Conservation (phyloP, 1,140 invertebrate genomes). For the Bombus breviceps region DNA sequence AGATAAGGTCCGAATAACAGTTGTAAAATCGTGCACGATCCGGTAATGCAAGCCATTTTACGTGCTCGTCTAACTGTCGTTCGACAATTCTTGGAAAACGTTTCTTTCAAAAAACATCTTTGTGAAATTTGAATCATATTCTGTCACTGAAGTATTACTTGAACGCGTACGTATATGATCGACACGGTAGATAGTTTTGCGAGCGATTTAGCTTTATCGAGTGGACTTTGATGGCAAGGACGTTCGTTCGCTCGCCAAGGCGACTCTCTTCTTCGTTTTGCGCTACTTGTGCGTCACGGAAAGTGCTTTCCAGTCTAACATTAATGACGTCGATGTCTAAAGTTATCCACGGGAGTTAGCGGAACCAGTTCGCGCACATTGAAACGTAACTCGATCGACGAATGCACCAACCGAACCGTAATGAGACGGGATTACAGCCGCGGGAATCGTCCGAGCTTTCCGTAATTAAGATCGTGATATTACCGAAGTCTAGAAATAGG, state of each 20-base stretch:
- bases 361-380: constrained; percentile 34
- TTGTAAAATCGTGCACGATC: constrained; percentile 46
- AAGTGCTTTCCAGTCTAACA: constrained; percentile 36
- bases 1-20: constrained; percentile 40
- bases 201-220: neutral
- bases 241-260: neutral
- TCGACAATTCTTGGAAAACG: neutral
- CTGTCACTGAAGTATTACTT: neutral
- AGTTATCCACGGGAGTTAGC: constrained; percentile 18
- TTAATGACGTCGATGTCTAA: constrained; percentile 35
- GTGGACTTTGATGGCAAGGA: constrained; percentile 19
- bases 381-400: constrained; percentile 4
- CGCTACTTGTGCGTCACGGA: constrained; percentile 39
- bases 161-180: neutral
- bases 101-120: neutral
- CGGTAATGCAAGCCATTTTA: constrained; percentile 22
- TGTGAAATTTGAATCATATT: neutral
- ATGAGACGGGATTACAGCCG: constrained; percentile 9
- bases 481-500: neutral
- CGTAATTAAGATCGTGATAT: constrained; percentile 23
- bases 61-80: neutral
- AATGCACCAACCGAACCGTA: constrained; percentile 1
- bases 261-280: constrained; percentile 14
- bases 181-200: neutral
- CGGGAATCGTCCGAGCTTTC: neutral